Conservation (phyloP, 2,888 invertebrate genomes). For the Tetragonisca angustula region DNA sequence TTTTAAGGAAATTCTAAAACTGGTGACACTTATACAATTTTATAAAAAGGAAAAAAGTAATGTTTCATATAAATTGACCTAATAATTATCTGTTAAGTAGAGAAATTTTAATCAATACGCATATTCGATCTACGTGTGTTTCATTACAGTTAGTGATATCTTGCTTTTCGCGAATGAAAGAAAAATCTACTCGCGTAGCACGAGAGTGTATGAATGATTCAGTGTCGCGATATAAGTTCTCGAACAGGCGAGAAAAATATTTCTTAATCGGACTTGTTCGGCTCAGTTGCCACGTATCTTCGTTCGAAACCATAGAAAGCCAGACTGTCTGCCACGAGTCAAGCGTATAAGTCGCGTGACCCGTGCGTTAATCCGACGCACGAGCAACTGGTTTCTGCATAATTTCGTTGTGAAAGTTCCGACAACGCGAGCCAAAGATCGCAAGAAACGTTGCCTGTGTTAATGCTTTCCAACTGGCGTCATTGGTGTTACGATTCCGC, state of each 20-base stretch:
- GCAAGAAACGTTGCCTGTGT: slow-evolving; percentile 13
- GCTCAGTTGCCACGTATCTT: background rate
- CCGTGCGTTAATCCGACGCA: slow-evolving; percentile 31
- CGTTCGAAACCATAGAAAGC: slow-evolving; percentile 28
- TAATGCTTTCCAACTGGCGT: slow-evolving; percentile 43
- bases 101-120: too few species aligned
- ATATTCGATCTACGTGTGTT: too few species aligned
- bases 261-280: slow-evolving; percentile 26
- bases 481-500: slow-evolving; percentile 9
- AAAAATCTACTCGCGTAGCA: background rate
- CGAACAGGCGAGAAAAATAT: background rate
- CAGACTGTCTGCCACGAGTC: slow-evolving; percentile 37
- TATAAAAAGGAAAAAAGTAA: too few species aligned
- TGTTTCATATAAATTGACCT: too few species aligned
- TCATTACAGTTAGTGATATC: too few species aligned
- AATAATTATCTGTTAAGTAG: too few species aligned
- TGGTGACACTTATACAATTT: background rate
- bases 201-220: background rate
- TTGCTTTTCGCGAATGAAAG: too few species aligned
- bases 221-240: background rate
- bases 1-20: background rate
- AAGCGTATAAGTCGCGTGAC: slow-evolving; percentile 37
- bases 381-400: slow-evolving; percentile 41
- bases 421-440: slow-evolving; percentile 17
- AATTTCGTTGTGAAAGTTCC: slow-evolving; percentile 47